Percentiles rank a stretch among this genome's conserved stretches.
These are phyloP conservation scores for Siniperca obscura DNA, from an alignment of 2,797 vertebrate species.

Conservation along the genomic window DNA sequence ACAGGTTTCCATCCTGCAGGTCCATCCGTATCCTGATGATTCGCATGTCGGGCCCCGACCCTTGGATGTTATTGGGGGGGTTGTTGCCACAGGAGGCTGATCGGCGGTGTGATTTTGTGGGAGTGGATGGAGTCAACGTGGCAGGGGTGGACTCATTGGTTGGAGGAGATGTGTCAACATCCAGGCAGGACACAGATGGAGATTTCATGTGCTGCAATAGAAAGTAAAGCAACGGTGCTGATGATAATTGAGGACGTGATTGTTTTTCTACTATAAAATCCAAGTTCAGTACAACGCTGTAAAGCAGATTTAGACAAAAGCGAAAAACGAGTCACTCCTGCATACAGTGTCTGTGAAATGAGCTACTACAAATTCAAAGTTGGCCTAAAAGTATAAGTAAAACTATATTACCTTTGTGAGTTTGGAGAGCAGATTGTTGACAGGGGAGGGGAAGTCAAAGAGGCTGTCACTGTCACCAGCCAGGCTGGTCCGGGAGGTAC, in stretches of 20 bases:
- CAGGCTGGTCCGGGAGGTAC: constrained; percentile 83
- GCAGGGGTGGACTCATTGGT: constrained; percentile 75
- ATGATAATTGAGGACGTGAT: background rate
- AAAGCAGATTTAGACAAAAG: background rate
- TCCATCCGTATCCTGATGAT: constrained; percentile 93
- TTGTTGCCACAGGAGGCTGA: constrained; percentile 86
- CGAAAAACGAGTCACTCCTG: constrained; percentile 3
- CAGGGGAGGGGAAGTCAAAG: constrained; percentile 83
- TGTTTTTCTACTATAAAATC: constrained; percentile 14
- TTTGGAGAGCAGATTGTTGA: constrained; percentile 86
- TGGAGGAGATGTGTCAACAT: constrained; percentile 86
- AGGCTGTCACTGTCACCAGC: constrained; percentile 77
- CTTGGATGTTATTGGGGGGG: constrained; percentile 69
- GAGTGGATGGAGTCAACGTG: constrained; percentile 77
- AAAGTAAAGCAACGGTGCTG: constrained; percentile 1
- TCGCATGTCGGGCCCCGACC: constrained; percentile 87
- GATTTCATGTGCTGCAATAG: constrained; percentile 89
- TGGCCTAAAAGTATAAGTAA: background rate
- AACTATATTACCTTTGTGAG: constrained; percentile 86
- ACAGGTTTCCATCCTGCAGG: constrained; percentile 90
- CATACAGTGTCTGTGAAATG: background rate
- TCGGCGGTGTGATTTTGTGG: constrained; percentile 88
- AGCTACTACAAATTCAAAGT: constrained; percentile 6
- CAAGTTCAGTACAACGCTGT: background rate
- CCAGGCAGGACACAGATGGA: constrained; percentile 91